Evolutionary conservation across 1,140 invertebrate genomes (phyloP), one percentile per base, ranked within the genome.

Genomic region (Ganaspis sp.): DNA sequence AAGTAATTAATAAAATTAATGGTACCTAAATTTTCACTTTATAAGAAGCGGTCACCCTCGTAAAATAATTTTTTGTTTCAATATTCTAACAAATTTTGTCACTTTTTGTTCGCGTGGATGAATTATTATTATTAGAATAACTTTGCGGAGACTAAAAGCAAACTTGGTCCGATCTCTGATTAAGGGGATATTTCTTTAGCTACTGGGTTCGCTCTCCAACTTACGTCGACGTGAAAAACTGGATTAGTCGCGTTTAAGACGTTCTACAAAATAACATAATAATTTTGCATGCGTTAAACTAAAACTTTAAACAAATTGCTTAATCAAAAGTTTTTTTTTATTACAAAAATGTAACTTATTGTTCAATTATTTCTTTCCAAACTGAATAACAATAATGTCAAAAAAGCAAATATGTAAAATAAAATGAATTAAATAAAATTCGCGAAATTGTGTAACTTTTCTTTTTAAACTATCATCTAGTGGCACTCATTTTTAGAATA

Each of bases 231-330:
- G 82, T 91, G 90, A 90, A 91, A 91, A 89, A 91, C 90, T 86
- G 90, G 89, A 90, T 91, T 91, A 91, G 90, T 91, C 85, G 90
- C 89, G 87, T 87, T 91, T 91, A 91, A 91, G 90, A 91, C 85
- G 87, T 91, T 91, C 90, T 91, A 91, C 86, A 91, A 91, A 90
- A 88, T 89, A 90, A 90, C 86, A 90, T 87, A 91, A 90, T 82
- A 90, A 88, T 78, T 85, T 87, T 73, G 83, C 87, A 90, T 90
- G 89, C 90, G 87, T 90, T 89, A 87, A 85, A 85, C 26, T 69
- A 85, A 88, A 83, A 84, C 69, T 64, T 64, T 37, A 78, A 81
- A 82, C 77, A 34, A 19, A 76, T 77, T 53, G 53, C 80, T 74
- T 78, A 78, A 76, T 4, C 49, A 9, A 42, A 45, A 11, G 40